Conservation (phyloP, 2,888 invertebrate species). For the Orchestes rusci region DNA sequence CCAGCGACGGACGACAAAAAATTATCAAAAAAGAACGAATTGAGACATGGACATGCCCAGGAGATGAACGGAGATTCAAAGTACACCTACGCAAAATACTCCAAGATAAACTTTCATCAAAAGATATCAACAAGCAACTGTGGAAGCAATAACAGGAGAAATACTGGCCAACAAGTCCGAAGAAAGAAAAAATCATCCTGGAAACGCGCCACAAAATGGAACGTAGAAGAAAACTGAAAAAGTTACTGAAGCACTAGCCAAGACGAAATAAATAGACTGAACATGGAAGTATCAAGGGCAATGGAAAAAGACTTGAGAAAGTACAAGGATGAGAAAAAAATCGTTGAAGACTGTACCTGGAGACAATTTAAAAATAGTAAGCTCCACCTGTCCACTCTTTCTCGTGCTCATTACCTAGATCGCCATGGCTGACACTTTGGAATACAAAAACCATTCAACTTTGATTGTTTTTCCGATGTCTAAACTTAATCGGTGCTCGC, state of each 20-base stretch:
- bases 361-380: too few species aligned
- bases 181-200: neutral
- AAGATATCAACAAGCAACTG: too few species aligned
- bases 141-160: neutral
- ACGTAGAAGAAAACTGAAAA: neutral
- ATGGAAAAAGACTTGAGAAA: neutral
- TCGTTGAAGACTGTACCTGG: too few species aligned
- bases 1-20: neutral
- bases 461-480: too few species aligned
- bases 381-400: too few species aligned
- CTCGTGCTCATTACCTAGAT: too few species aligned
- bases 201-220: neutral
- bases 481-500: too few species aligned
- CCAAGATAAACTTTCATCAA: too few species aligned
- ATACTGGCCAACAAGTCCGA: neutral
- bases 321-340: neutral
- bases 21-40: neutral
- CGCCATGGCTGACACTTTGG: too few species aligned
- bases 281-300: neutral
- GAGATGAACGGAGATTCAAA: too few species aligned
- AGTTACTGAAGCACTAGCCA: neutral
- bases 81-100: too few species aligned
- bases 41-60: neutral
- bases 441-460: too few species aligned
- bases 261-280: conserved; percentile 2